phyloP scores from a whole-genome alignment of 2,888 invertebrate species.

The Heliconius sara region DNA sequence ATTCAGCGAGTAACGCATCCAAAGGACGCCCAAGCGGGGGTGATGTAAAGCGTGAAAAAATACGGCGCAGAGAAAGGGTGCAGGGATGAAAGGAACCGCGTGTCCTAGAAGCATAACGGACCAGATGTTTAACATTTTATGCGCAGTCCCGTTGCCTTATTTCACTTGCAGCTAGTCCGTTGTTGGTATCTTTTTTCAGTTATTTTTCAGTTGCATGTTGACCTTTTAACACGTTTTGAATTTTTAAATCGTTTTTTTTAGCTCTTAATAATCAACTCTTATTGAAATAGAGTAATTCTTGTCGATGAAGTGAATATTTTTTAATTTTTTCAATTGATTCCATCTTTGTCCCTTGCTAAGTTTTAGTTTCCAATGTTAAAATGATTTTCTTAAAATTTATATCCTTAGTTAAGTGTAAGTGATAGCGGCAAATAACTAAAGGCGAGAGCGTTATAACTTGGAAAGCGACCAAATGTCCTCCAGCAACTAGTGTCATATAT shows the following conservation, averaged over 20 bases:
- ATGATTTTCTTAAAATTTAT: conserved; percentile 20
- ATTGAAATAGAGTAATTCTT: neutral
- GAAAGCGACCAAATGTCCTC: conserved; percentile 30
- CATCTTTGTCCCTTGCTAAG: neutral
- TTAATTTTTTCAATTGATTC: neutral
- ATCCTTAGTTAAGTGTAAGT: conserved; percentile 30
- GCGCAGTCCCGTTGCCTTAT: conserved; percentile 52
- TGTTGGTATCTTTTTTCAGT: conserved; percentile 33
- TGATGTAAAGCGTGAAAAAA: conserved; percentile 56
- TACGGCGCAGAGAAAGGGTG: conserved; percentile 56
- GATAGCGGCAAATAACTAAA: conserved; percentile 32
- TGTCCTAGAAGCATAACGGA: conserved; percentile 61
- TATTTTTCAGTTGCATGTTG: conserved; percentile 25
- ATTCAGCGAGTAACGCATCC: conserved; percentile 39
- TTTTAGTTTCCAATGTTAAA: neutral
- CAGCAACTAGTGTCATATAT: conserved; percentile 32
- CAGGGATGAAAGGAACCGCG: conserved; percentile 62
- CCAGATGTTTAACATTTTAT: conserved; percentile 70
- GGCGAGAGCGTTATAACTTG: conserved; percentile 28
- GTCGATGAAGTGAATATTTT: neutral
- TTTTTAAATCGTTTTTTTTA: neutral
- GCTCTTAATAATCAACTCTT: neutral
- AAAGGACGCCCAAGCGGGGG: conserved; percentile 37
- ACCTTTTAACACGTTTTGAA: conserved; percentile 29
- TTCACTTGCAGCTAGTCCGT: conserved; percentile 39